A percentile compares a stretch with the other conserved stretches of the same genome.
Evolutionary conservation across 2,888 invertebrate species (phyloP).

Genomic region (Euspilapteryx auroguttella): DNA sequence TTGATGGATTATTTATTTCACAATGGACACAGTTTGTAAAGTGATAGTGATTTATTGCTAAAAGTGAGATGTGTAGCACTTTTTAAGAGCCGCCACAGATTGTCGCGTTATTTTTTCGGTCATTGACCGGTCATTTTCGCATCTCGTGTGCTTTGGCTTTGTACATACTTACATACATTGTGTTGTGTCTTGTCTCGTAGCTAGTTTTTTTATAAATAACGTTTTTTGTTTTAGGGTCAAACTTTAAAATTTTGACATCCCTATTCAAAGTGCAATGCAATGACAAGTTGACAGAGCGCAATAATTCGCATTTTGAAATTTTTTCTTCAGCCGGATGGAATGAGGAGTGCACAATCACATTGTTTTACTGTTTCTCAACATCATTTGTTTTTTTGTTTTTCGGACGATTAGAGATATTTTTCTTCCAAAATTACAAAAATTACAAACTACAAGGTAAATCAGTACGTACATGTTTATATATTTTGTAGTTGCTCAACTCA

Average conservation of each 20-base stretch:
- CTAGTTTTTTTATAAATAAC: conserved; percentile 30
- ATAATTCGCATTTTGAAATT: conserved; percentile 57
- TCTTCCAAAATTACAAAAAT: conserved; percentile 62
- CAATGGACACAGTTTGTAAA: conserved; percentile 29
- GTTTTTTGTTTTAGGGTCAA: conserved; percentile 38
- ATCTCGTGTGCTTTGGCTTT: too few species aligned
- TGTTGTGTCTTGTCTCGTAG: conserved; percentile 32
- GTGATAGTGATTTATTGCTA: conserved; percentile 40
- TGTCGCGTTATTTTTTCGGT: conserved; percentile 59
- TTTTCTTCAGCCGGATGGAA: conserved; percentile 53
- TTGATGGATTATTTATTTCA: conserved; percentile 30
- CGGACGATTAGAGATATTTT: conserved; percentile 57
- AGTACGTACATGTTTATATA: too few species aligned
- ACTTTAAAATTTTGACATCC: conserved; percentile 40
- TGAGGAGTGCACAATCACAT: conserved; percentile 57
- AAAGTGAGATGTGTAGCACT: conserved; percentile 30
- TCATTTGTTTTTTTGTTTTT: conserved; percentile 63
- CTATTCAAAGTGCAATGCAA: conserved; percentile 33
- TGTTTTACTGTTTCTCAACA: conserved; percentile 58
- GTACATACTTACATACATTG: too few species aligned
- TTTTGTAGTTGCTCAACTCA: too few species aligned
- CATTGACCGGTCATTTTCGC: conserved; percentile 59
- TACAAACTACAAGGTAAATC: conserved; percentile 57
- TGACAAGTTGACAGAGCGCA: conserved; percentile 35
- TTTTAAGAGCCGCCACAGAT: conserved; percentile 42